Base-by-base conservation (phyloP, 2,113 vertebrate genomes). In the Triplophysa rosa region DNA sequence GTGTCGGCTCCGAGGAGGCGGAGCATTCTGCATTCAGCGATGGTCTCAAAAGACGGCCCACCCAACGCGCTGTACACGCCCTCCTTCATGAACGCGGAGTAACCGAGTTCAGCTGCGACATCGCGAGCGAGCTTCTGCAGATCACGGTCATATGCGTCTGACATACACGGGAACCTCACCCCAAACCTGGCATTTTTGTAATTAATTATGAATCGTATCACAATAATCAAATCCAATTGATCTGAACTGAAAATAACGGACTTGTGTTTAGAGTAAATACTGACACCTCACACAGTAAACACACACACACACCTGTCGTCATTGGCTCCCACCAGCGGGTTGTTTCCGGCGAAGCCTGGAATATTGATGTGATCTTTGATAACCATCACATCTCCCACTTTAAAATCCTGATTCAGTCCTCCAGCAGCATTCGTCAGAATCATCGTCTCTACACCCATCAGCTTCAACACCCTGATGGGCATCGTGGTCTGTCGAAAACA, bases 321-420 rank as follows among this genome's bases (percentile, higher is more conserved):
- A 0, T 98, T 97, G 3, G 90, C 91, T 3, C 97, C 96, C 0
- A 56, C 49, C 80, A 99, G 89, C 0, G 97, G 97, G 67, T 96
- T 97, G 86, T 91, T 91, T 21, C 95, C 96, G 21, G 90, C 92
- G 23, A 97, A 91, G 26, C 95, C 94, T 1, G 96, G 94, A 26
- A 95, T 79, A 87, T 97, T 96, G 84, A 98, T 91, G 88, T 98
- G 97, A 83, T 99, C 97, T 67, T 93, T 94, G 16, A 99, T 94
- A 84, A 98, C 86, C 97, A 98, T 98, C 83, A 98, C 84, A 82
- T 98, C 97, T 5, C 97, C 97, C 13, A 96, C 95, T n/a, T 95
- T 95, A 80, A 94, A 98, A 8, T 93, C 92, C 67, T 94, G 93
- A 67, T 98, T 98, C 70, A 99, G 91, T 0, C 95, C 97, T 24